Evolutionary conservation across 2,797 vertebrate species (phyloP).

Genomic region (Acanthurus tractus): DNA sequence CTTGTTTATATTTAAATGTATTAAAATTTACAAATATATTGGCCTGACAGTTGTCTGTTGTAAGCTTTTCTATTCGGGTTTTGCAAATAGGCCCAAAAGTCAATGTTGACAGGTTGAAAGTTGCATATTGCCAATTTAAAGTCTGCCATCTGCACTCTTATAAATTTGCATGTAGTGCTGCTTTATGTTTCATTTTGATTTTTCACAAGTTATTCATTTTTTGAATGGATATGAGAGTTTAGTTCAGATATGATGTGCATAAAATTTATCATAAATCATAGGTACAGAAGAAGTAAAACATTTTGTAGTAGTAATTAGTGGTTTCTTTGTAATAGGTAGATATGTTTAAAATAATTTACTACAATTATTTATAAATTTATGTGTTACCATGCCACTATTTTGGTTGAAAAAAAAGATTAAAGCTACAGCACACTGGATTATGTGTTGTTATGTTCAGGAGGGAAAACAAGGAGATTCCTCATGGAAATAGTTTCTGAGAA

Average conservation of each 20-base stretch:
- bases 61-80: no score
- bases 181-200: background rate
- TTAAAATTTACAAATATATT: no score
- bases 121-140: no score
- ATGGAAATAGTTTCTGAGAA: slow-evolving; percentile 27
- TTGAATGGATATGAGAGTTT: background rate
- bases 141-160: background rate
- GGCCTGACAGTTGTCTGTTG: no score
- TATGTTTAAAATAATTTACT: background rate
- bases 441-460: background rate
- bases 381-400: slow-evolving; percentile 4
- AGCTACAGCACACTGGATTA: background rate
- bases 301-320: no score
- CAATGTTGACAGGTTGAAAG: no score
- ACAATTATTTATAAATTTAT: background rate
- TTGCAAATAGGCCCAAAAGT: no score
- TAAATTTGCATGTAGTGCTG: background rate
- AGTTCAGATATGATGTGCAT: background rate
- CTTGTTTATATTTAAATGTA: no score
- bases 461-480: slow-evolving; percentile 19
- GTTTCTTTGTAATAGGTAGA: no score
- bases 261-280: background rate
- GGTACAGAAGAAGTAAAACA: no score
- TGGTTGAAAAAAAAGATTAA: background rate
- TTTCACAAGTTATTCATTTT: background rate